phyloP scores from a whole-genome alignment of 37 sponge, comb jelly and placozoan genomes.

The Oscarella lobularis region DNA sequence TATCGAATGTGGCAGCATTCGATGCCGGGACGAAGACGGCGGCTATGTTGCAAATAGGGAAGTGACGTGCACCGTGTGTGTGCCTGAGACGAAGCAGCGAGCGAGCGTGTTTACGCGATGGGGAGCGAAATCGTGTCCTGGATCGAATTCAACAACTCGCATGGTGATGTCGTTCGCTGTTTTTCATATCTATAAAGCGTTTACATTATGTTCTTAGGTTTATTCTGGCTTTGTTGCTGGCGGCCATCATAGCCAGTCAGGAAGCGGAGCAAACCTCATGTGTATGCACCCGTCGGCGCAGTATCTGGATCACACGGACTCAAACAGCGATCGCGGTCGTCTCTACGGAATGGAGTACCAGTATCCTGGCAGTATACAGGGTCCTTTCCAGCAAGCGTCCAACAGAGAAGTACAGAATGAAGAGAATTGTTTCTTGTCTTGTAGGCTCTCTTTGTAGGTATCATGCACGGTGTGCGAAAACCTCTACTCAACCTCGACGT shows the following conservation, averaged over 20 bases:
- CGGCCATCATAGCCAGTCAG: not conserved
- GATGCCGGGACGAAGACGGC: not conserved
- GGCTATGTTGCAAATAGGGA: not conserved
- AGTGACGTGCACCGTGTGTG: not conserved
- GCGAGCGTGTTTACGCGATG: not conserved
- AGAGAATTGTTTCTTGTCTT: not conserved
- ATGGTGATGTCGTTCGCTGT: no score
- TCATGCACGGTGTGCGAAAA: not conserved
- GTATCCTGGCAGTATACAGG: not conserved
- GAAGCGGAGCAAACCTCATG: not conserved
- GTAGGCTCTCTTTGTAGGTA: not conserved
- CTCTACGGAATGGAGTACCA: not conserved
- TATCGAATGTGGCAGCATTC: not conserved
- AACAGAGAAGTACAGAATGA: not conserved
- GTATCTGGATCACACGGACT: not conserved
- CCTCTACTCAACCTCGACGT: not conserved
- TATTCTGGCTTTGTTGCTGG: not conserved
- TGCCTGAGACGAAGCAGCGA: not conserved
- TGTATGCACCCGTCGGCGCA: constrained; percentile 1
- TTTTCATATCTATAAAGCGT: no score
- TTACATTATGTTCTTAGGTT: not conserved
- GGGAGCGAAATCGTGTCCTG: not conserved
- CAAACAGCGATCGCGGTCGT: not conserved
- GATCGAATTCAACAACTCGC: not conserved
- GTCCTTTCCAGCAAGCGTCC: not conserved